Evolutionary conservation across 2,888 invertebrate genomes (phyloP).

Genomic region (Limnephilus rhombicus): DNA sequence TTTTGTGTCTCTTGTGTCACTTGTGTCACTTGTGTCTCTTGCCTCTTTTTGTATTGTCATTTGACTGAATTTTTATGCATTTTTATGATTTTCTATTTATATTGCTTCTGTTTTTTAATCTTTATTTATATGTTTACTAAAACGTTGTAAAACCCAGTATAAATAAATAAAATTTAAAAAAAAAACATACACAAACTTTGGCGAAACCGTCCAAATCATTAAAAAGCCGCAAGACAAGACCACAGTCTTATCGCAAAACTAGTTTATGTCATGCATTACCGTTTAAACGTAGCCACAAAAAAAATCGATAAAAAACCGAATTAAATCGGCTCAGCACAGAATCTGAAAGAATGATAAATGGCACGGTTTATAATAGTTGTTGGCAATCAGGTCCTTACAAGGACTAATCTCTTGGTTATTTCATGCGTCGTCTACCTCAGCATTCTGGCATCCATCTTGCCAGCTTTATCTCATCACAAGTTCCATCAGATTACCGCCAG

Average conservation of each 20-base stretch:
- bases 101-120: too few relatives aligned
- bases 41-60: too few relatives aligned
- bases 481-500: background rate
- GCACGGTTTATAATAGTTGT: background rate
- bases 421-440: background rate
- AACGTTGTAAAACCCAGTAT: too few relatives aligned
- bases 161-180: too few relatives aligned
- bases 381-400: background rate
- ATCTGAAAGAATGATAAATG: conserved; percentile 1
- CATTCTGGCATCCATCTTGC: background rate
- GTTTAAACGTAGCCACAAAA: background rate
- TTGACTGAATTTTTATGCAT: too few relatives aligned
- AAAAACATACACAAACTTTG: too few relatives aligned
- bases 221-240: background rate
- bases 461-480: background rate
- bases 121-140: too few relatives aligned
- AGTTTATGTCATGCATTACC: background rate
- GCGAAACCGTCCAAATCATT: background rate
- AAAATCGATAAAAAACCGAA: background rate
- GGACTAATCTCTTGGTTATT: background rate
- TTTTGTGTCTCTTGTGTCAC: too few relatives aligned
- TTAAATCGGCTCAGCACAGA: background rate
- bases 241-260: background rate
- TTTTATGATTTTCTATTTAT: too few relatives aligned
- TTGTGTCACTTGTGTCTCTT: too few relatives aligned